Evolutionary conservation across 2,888 invertebrate species (phyloP), one percentile per base, ranked within the genome.

Genomic region (Notocelia uddmanniana): DNA sequence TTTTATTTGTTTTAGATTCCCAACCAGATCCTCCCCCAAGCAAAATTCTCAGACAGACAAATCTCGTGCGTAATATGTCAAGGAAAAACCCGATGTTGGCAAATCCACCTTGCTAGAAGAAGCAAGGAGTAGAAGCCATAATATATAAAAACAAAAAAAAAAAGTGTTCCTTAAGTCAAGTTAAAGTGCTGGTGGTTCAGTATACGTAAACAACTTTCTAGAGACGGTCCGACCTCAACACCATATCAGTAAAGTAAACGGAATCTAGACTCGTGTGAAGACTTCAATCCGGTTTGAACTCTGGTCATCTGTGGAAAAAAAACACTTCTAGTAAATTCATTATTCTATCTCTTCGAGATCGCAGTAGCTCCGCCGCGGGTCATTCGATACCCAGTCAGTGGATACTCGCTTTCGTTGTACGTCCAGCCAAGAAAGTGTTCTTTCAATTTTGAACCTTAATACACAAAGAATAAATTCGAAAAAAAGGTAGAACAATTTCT

Each of bases 281-380:
- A 15, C 6, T n/a, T 48, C 19, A 48, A 45, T 60, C 23, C 23
- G 41, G 60, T 41, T 18, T 41, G 45, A 11, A 48, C 60, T 15
- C n/a, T 9, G 6, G 23, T 45, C 41, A 60, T 26, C 26, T 26
- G 2, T 11, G 15, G 41, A 41, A 5, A 13, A 37, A 37, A n/a
- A n/a, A n/a, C 59, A n/a, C n/a, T 26, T 71, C 71, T 66, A 54
- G 2, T 9, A n/a, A 6, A n/a, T 66, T 66, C 13, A 13, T 13
- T 13, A n/a, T 13, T 71, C 71, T 71, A 60, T 45, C 3, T 23
- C n/a, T 3, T 50, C 19, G 64, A 54, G 70, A 64, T 58, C 64
- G 19, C 70, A 60, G 71, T 67, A 71, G 66, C 66, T 15, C 19
- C 26, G 71, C 71, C 59, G 59, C 71, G 21, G 71, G 71, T 71